These are phyloP conservation scores for Arremon aurantiirostris DNA, from an alignment of 2,797 vertebrate genomes.

Conservation along the genomic window DNA sequence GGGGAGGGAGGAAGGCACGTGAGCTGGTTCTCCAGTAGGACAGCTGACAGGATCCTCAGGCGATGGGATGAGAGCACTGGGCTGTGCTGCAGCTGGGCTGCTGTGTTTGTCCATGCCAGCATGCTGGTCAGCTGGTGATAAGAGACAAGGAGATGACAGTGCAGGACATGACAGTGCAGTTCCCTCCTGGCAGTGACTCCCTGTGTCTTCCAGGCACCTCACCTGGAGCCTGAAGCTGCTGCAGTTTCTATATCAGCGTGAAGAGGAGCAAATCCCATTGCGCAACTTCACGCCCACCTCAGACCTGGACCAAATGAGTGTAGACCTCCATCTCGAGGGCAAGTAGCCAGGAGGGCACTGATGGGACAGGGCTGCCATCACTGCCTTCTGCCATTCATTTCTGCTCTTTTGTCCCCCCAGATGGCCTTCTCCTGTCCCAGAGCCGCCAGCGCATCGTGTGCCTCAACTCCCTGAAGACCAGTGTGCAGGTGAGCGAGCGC, in stretches of 20 bases:
- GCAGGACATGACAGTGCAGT: neutral
- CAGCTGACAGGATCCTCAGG: neutral
- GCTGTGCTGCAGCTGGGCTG: neutral
- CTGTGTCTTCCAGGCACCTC: constrained; percentile 82
- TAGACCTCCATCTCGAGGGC: constrained; percentile 91
- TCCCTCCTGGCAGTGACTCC: neutral
- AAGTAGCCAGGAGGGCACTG: neutral
- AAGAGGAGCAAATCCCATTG: constrained; percentile 86
- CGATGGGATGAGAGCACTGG: neutral
- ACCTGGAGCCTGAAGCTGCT: constrained; percentile 95
- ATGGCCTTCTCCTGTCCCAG: constrained; percentile 94
- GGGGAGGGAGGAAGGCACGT: neutral
- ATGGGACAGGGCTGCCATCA: fast-evolving
- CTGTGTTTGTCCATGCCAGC: neutral
- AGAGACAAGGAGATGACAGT: neutral
- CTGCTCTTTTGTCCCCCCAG: constrained; percentile 67
- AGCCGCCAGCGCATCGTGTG: constrained; percentile 95
- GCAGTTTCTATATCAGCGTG: constrained; percentile 83
- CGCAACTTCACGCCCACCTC: constrained; percentile 87
- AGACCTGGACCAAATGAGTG: constrained; percentile 89
- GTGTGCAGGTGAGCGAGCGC: constrained; percentile 78
- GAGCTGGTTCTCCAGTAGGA: neutral
- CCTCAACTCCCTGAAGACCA: constrained; percentile 87
- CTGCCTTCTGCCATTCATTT: neutral
- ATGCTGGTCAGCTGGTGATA: neutral